Evolutionary conservation across 2,888 invertebrate species (phyloP).

Genomic region (Eilema caniola): DNA sequence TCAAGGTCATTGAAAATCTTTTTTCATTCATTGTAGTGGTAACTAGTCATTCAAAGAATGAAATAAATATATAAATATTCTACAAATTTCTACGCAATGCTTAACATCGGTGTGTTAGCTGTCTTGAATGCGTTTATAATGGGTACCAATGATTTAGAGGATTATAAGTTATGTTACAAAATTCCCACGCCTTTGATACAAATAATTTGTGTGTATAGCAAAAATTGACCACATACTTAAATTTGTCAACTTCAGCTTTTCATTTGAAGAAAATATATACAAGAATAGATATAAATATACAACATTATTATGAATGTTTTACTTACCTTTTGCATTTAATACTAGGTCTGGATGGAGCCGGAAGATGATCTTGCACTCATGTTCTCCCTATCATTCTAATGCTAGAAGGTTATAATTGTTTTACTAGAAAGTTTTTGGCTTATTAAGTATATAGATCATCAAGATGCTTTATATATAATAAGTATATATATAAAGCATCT

Average conservation of each 20-base stretch:
- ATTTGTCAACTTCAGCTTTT: neutral
- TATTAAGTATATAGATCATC: too few relatives aligned
- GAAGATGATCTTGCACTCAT: neutral
- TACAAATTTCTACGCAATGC: neutral
- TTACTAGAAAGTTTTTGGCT: too few relatives aligned
- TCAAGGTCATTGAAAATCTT: neutral
- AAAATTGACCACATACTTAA: neutral
- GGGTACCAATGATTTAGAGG: too few relatives aligned
- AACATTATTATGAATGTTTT: too few relatives aligned
- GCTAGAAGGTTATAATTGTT: neutral
- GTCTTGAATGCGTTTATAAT: too few relatives aligned
- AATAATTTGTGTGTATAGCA: too few relatives aligned
- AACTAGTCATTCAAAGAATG: neutral
- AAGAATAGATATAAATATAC: too few relatives aligned
- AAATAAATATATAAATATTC: too few relatives aligned
- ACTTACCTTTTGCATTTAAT: neutral
- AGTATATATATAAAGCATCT: too few relatives aligned
- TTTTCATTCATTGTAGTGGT: neutral
- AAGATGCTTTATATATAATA: too few relatives aligned
- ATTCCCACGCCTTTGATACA: too few relatives aligned
- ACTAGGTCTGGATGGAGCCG: neutral
- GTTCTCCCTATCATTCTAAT: neutral
- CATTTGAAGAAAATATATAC: neutral
- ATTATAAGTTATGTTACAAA: neutral
- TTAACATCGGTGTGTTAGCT: neutral